Conservation (phyloP, 2,888 invertebrate species). For the Brachynemurus nebulosus region DNA sequence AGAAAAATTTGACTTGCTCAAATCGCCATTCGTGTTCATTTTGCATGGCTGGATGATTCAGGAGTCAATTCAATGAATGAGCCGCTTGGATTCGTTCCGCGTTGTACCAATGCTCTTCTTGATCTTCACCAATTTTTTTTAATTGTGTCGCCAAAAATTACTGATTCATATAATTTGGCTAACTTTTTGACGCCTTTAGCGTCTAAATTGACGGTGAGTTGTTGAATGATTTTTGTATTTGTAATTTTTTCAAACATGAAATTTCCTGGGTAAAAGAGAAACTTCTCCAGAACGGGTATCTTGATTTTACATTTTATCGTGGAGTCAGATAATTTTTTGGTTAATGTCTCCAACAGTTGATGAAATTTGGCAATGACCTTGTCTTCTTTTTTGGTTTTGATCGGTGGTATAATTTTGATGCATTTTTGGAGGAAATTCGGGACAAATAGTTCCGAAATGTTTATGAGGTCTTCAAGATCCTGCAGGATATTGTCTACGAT, state of each 20-base stretch:
- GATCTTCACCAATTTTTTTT: conserved; percentile 34
- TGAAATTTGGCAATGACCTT: conserved; percentile 42
- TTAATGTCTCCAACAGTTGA: conserved; percentile 37
- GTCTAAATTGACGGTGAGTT: conserved; percentile 45
- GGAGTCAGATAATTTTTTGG: conserved; percentile 36
- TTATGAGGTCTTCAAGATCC: conserved; percentile 32
- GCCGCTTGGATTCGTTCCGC: conserved; percentile 53
- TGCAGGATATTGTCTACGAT: conserved; percentile 42
- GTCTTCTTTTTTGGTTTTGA: conserved; percentile 37
- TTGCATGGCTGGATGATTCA: conserved; percentile 29
- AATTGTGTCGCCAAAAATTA: conserved; percentile 42
- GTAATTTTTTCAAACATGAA: conserved; percentile 62
- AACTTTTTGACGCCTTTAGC: conserved; percentile 47
- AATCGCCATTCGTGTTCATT: conserved; percentile 50
- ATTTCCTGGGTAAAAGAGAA: conserved; percentile 54
- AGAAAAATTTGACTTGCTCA: conserved; percentile 47
- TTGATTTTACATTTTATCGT: conserved; percentile 37
- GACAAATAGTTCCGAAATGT: conserved; percentile 45
- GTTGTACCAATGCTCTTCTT: conserved; percentile 45
- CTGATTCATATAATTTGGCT: conserved; percentile 44
- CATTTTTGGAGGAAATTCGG: conserved; percentile 50
- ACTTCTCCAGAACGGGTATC: conserved; percentile 43
- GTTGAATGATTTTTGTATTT: conserved; percentile 47
- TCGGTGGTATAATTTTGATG: conserved; percentile 1
- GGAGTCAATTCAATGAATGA: conserved; percentile 35